These are phyloP conservation scores for Lasioglossum pauxillum DNA, from an alignment of 2,888 invertebrate genomes.

Conservation along the genomic window DNA sequence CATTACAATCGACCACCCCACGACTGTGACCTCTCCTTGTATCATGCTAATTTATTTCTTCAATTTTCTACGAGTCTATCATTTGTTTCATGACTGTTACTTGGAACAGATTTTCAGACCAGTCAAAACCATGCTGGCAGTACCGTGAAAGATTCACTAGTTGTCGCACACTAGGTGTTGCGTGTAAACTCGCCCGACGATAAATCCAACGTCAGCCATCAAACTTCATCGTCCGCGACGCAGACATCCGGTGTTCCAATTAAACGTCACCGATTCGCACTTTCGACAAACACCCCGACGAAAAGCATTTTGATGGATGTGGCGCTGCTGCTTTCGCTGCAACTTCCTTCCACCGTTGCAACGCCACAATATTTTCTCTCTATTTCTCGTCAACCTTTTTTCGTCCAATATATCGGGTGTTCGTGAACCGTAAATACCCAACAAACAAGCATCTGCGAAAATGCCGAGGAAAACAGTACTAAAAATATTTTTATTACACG, in stretches of 20 bases:
- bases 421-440: slow-evolving; percentile 3
- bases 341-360: slow-evolving; percentile 47
- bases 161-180: not conserved
- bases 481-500: not conserved
- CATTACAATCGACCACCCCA: too few species aligned
- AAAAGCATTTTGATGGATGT: slow-evolving; percentile 63
- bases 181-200: slow-evolving; percentile 16
- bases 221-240: slow-evolving; percentile 36
- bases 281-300: slow-evolving; percentile 49
- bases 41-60: not conserved
- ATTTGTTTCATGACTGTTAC: not conserved
- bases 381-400: slow-evolving; percentile 34
- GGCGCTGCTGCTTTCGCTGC: slow-evolving; percentile 49
- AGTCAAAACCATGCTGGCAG: not conserved
- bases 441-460: not conserved
- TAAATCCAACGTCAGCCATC: slow-evolving; percentile 35
- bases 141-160: not conserved
- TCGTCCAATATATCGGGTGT: slow-evolving; percentile 30
- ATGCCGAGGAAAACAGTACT: not conserved
- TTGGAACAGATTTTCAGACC: not conserved
- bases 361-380: slow-evolving; percentile 50
- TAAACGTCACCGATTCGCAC: slow-evolving; percentile 64
- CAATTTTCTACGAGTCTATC: not conserved
- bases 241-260: slow-evolving; percentile 53
- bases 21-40: too few species aligned